Evolutionary conservation across 2,113 vertebrate species (phyloP), one percentile per base, ranked within the genome.

Genomic region (Amia ocellicauda): DNA sequence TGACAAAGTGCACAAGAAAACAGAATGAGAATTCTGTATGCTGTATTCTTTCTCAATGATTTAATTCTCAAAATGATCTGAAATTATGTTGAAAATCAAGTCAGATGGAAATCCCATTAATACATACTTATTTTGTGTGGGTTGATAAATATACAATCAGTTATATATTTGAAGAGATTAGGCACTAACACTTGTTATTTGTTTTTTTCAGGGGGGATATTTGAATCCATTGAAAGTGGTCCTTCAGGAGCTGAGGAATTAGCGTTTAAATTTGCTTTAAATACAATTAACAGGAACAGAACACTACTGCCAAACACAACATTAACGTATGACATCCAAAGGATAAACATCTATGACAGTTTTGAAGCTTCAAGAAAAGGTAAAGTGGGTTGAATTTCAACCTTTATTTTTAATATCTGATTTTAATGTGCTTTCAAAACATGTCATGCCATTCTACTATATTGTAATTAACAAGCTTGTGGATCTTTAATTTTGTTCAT

Each of bases 341-440:
- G 97, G 89, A 98, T 99, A 88, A 99, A 98, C 76, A 96, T 99
- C 75, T 98, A 98, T 56, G 97, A 99, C 87, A 99, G 96, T 73
- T 99, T 99, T 64, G 97, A 99, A 83, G 96, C 97, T 82, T 98
- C 96, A 66, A 95, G 97, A 76, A 98, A 98, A 96, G 97, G 97
- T 99, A 91, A 82, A 23, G 9, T 71, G 40, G 22, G 23, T 67
- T 64, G 68, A 55, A 22, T 72, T 68, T 58, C 58, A 23, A 1
- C 2, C 16, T 57, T 52, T 53, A 31, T 52, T 28, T 31, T 29
- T 31, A 58, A 10, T 17, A 16, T 68, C 22, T 19, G 36, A 45
- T 9, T n/a, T n/a, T n/a, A n/a, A n/a, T n/a, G n/a, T n/a, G n/a
- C n/a, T n/a, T n/a, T n/a, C n/a, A n/a, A n/a, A n/a, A n/a, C n/a